These are phyloP conservation scores for Anoplopoma fimbria DNA, from an alignment of 2,113 vertebrate species.

Conservation along the genomic window DNA sequence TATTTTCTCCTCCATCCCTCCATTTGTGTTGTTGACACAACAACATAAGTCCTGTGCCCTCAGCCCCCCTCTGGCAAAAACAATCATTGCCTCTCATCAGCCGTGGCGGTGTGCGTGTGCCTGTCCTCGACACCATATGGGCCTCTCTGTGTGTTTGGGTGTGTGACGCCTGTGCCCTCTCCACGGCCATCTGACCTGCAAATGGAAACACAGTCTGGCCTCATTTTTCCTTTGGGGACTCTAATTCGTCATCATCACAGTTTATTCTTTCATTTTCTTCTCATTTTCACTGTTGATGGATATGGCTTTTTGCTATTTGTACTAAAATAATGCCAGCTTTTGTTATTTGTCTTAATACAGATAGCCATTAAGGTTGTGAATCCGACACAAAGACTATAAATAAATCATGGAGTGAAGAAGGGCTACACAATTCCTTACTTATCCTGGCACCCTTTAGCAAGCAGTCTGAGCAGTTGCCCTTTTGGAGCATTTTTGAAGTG, in stretches of 20 bases:
- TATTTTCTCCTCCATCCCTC: constrained; percentile 3
- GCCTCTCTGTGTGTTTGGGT: constrained; percentile 63
- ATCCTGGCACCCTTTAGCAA: background rate
- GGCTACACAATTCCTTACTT: background rate
- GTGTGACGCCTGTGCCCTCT: constrained; percentile 48
- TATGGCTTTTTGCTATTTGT: background rate
- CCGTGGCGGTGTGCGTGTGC: constrained; percentile 39
- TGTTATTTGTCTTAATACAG: background rate
- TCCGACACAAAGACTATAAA: constrained; percentile 10
- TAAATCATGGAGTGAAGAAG: constrained; percentile 16
- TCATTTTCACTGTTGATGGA: background rate
- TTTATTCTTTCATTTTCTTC: background rate
- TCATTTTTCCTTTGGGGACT: constrained; percentile 14
- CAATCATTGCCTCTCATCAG: constrained; percentile 31
- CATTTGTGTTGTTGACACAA: constrained; percentile 38
- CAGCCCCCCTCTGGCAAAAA: constrained; percentile 67
- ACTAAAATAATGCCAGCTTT: background rate
- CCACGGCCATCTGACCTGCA: constrained; percentile 58
- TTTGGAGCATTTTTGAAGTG: background rate
- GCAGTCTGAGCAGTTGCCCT: constrained; percentile 7
- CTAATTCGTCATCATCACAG: background rate
- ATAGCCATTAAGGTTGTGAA: background rate
- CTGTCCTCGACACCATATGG: constrained; percentile 76
- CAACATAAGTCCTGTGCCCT: constrained; percentile 37
- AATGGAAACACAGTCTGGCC: constrained; percentile 55